Evolutionary conservation across 2,113 vertebrate genomes (phyloP).

Genomic region (Oncorhynchus masou): DNA sequence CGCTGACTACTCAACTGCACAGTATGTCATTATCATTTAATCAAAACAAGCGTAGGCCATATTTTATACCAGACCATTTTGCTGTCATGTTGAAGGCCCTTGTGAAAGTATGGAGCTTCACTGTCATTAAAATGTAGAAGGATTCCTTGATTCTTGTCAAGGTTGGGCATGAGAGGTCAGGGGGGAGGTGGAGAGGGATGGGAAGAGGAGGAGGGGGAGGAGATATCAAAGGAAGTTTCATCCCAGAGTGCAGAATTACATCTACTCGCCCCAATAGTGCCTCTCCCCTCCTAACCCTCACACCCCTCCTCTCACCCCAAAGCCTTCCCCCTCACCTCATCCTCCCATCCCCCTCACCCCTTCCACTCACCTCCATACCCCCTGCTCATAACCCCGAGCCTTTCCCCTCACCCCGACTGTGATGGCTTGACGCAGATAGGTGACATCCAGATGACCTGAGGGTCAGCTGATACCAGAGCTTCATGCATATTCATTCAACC

Average conservation of each 20-base stretch:
- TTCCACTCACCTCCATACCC: not conserved
- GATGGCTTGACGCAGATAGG: constrained; percentile 45
- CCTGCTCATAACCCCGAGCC: not conserved
- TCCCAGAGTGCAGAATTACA: too few relatives aligned
- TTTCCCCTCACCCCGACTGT: constrained; percentile 35
- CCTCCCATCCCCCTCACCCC: not conserved
- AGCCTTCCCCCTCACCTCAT: not conserved
- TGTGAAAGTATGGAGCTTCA: not conserved
- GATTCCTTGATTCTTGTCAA: too few relatives aligned
- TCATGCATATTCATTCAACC: not conserved
- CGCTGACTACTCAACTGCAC: not conserved
- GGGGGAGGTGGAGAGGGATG: too few relatives aligned
- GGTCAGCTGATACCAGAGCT: not conserved
- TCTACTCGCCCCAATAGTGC: not conserved
- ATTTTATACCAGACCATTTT: not conserved
- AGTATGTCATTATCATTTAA: not conserved
- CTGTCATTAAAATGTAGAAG: not conserved
- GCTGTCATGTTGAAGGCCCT: not conserved
- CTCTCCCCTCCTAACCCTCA: not conserved
- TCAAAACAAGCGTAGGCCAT: not conserved
- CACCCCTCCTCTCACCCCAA: not conserved
- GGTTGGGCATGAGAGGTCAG: too few relatives aligned
- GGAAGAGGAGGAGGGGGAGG: too few relatives aligned
- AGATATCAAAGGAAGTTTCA: too few relatives aligned
- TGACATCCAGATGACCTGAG: constrained; percentile 51